These are phyloP conservation scores for Hyles vespertilio DNA, from an alignment of 1,140 invertebrate genomes.

Conservation along the genomic window DNA sequence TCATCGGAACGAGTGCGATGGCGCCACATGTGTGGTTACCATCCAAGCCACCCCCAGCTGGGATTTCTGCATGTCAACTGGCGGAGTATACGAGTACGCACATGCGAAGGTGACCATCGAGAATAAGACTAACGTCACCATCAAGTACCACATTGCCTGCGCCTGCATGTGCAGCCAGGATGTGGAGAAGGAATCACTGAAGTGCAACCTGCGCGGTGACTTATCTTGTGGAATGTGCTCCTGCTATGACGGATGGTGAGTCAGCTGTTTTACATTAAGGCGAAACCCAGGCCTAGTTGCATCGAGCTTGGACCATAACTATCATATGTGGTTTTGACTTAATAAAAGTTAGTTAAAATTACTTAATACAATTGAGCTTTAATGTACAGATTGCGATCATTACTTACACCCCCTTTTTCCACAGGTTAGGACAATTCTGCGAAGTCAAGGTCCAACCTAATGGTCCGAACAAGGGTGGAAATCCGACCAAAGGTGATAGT, in stretches of 20 bases:
- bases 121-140: constrained; percentile 22
- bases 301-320: no score
- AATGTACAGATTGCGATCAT: no score
- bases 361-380: no score
- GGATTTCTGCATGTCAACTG: constrained; percentile 34
- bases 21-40: constrained; percentile 22
- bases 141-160: constrained; percentile 51
- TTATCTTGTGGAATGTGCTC: constrained; percentile 85
- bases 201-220: constrained; percentile 75
- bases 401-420: no score
- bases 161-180: constrained; percentile 69
- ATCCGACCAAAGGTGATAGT: no score
- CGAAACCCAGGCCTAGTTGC: no score
- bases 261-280: not conserved
- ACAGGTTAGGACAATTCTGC: no score
- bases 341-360: no score
- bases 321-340: no score
- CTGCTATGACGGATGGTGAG: constrained; percentile 80
- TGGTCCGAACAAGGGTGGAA: no score
- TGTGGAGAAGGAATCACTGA: constrained; percentile 54
- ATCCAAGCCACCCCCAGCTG: constrained; percentile 21
- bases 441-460: no score
- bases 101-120: constrained; percentile 32
- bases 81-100: constrained; percentile 31
- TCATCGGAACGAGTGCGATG: constrained; percentile 17